Base-by-base conservation (phyloP, 2,113 vertebrate genomes). In the Tonatia bakeri region DNA sequence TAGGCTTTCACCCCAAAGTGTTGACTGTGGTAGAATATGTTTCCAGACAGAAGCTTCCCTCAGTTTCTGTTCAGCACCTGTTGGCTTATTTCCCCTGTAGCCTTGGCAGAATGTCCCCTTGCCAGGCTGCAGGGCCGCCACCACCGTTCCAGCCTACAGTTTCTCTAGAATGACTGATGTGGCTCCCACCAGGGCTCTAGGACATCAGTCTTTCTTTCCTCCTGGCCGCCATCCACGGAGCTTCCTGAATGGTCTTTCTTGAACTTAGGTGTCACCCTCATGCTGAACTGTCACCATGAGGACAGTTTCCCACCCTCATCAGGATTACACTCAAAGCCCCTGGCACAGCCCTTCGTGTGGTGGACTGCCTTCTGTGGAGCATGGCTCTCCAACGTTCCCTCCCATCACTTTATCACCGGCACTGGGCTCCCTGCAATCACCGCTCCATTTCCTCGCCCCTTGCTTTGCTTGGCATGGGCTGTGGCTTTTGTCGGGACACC, bases 31-130 rank as follows among this genome's bases (percentile, higher is more conserved):
- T 12, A 15, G 84, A 5, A 10, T 4, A 1, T 1, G 16, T 38
- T 31, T 82, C 22, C 12, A 33, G 59, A 40, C 15, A 24, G 28
- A 36, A 40, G 31, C 38, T 12, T 28, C 70, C n/a, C 1, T 10
- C 1, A 2, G 4, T 13, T 0, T 26, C 19, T 0, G 0, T 7
- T 50, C 9, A 19, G 56, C 11, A 1, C 36, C 81, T 31, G 9
- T 0, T 0, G 2, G 9, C 67, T 38, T 10, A 7, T 28, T 5
- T 45, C 19, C 1, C 16, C 1, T 0, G 16, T 5, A 4, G 5
- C 20, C 45, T 69, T 1, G 7, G 28, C 38, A 17, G 0, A 1
- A 13, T 7, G 36, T 26, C 67, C 47, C 47, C 38, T 43, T 19
- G 0, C 4, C 6, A 33, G 14, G 9, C 19, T 19, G 1, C 1